Evolutionary conservation across 2,888 invertebrate species (phyloP).

Genomic region (Dryocosmus kuriphilus): DNA sequence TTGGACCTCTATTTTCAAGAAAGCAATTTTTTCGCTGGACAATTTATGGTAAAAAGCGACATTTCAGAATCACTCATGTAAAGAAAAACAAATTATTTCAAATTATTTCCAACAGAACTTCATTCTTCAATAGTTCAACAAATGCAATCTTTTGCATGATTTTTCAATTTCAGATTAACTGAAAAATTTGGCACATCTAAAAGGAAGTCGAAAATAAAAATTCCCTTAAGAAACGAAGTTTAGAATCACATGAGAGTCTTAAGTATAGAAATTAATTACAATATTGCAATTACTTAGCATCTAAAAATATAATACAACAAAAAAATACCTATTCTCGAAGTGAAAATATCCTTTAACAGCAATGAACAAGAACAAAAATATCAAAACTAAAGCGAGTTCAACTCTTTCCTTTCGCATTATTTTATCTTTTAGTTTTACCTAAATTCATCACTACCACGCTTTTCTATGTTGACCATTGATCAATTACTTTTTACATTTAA

Average conservation of each 20-base stretch:
- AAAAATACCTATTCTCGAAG: constrained; percentile 5
- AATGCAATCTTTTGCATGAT: too few relatives aligned
- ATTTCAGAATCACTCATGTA: neutral
- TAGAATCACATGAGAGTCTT: neutral
- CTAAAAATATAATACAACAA: neutral
- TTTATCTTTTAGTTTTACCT: constrained; percentile 21
- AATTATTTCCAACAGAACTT: neutral
- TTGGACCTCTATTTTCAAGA: constrained; percentile 71
- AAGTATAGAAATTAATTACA: neutral
- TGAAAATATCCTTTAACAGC: constrained; percentile 7
- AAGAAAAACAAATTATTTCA: neutral
- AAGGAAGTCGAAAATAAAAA: neutral
- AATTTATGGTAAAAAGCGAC: neutral
- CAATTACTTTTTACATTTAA: constrained; percentile 27
- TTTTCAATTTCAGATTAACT: too few relatives aligned
- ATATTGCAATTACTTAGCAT: constrained; percentile 6
- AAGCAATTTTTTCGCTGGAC: constrained; percentile 32
- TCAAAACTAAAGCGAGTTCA: constrained; percentile 13
- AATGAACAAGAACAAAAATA: constrained; percentile 3
- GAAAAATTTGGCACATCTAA: neutral
- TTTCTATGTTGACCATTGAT: constrained; percentile 9
- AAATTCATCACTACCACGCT: constrained; percentile 15
- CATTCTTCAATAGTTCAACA: too few relatives aligned
- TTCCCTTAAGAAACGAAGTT: neutral
- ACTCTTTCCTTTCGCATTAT: constrained; percentile 16